A percentile compares a stretch with the other conserved stretches of the same genome.
These are phyloP conservation scores for Genyomyrus donnyi DNA, from an alignment of 2,113 vertebrate genomes.

Conservation along the genomic window DNA sequence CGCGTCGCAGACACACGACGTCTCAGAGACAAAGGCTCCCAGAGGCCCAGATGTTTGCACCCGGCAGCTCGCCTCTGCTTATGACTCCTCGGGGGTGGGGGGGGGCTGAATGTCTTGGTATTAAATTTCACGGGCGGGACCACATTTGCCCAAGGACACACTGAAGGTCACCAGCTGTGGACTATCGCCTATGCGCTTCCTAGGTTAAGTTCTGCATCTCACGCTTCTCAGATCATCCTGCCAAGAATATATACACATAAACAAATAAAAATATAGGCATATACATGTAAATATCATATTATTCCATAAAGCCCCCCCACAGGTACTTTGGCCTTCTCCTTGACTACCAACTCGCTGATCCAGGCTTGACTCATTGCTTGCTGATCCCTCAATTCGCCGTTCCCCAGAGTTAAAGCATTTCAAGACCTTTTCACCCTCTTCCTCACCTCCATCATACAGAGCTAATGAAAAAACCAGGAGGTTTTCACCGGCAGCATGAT, in stretches of 20 bases:
- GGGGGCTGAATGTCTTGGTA: background rate
- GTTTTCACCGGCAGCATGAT: constrained; percentile 12
- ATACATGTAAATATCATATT: background rate
- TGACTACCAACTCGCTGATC: background rate
- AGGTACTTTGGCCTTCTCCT: background rate
- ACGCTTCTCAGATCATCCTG: background rate
- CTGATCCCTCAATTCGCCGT: background rate
- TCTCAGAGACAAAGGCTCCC: constrained; percentile 5
- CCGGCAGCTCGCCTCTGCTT: background rate
- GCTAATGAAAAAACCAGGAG: constrained; percentile 21
- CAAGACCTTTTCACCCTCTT: background rate
- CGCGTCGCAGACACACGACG: background rate
- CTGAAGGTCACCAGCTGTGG: background rate
- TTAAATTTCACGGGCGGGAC: background rate
- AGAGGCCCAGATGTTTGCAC: constrained; percentile 3
- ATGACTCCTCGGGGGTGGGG: background rate
- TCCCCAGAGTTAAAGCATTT: background rate
- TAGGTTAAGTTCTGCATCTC: background rate
- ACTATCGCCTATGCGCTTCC: background rate
- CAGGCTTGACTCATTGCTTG: background rate
- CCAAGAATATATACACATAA: background rate
- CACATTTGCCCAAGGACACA: background rate
- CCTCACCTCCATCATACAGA: background rate
- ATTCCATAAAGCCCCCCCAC: background rate
- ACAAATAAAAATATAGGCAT: background rate